Conservation (phyloP, 2,797 vertebrate genomes). For the Tragelaphus oryx region DNA sequence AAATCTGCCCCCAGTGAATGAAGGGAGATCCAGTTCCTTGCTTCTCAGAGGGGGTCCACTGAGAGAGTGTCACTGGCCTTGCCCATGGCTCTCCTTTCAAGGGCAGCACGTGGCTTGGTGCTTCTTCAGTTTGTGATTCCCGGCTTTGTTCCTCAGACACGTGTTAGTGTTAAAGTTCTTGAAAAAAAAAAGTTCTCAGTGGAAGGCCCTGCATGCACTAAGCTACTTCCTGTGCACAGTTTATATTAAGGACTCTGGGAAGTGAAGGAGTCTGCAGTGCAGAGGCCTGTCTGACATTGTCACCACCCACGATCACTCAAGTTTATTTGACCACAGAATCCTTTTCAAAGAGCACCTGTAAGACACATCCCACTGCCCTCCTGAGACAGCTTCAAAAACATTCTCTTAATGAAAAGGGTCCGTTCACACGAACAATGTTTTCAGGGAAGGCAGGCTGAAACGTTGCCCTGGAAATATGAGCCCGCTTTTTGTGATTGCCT, state of each 20-base stretch:
- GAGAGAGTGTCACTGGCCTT: background rate
- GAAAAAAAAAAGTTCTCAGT: background rate
- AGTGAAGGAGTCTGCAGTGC: background rate
- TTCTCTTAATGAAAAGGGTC: background rate
- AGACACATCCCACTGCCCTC: background rate
- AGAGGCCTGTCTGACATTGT: no score
- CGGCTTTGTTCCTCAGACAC: background rate
- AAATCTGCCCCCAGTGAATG: background rate
- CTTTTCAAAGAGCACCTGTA: background rate
- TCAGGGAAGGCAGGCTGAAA: background rate
- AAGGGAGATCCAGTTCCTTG: background rate
- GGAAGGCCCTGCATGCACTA: rapidly evolving
- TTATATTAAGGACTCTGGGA: background rate
- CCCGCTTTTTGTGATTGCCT: background rate
- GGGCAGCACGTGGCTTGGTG: background rate
- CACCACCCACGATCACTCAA: background rate
- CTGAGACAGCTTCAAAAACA: background rate
- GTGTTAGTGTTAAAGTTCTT: background rate
- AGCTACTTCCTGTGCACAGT: background rate
- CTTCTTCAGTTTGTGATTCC: background rate
- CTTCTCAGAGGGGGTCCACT: background rate
- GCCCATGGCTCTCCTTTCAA: no score
- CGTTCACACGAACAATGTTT: background rate
- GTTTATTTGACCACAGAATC: background rate
- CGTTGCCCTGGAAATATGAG: background rate